Evolutionary conservation across 2,113 vertebrate species (phyloP), one percentile per base, ranked within the genome.

Genomic region (Apeltes quadracus): DNA sequence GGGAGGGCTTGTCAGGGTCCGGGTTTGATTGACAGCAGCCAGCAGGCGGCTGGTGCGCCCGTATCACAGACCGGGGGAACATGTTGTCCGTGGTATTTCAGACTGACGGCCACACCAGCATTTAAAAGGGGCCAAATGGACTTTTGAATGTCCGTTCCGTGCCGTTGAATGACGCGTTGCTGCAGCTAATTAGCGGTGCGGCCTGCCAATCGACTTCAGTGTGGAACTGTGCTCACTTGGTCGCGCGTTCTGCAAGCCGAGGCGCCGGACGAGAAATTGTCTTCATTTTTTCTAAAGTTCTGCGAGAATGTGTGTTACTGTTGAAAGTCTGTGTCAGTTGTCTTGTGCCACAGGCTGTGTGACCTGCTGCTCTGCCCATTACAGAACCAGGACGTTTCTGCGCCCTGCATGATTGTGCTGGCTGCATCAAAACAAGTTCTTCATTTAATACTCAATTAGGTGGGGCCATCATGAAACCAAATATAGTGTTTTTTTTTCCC

Each of bases 21-120:
- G 25, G 25, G 16, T 27, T 39, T 61, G 56, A 71, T 22, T 61
- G 69, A 51, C 69, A 61, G 39, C 38, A 29, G 55, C 43, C 36
- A 25, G 10, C 16, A 34, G 25, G 18, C 39, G 16, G 38, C 53
- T n/a, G 25, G 15, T 18, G 41, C 50, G n/a, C 32, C 38, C n/a
- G 1, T 43, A 36, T 41, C 29, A 29, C 16, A 29, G 22, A 18
- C 4, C 23, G 2, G 11, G 38, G 65, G 38, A 29, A 41, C 22
- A 54, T 18, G 41, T 58, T 34, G 39, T 58, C 22, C 43, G 32
- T 27, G 61, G 61, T 62, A 29, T 29, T 29, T 27, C 25, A 43
- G 59, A 61, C 15, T 41, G 27, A 48, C 5, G 27, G 43, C 43
- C 43, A 14, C 25, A 1, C 11, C 18, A n/a, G 41, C 43, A 46